These are phyloP conservation scores for Tridacna gigas DNA, from an alignment of 2,888 invertebrate species.

Conservation along the genomic window DNA sequence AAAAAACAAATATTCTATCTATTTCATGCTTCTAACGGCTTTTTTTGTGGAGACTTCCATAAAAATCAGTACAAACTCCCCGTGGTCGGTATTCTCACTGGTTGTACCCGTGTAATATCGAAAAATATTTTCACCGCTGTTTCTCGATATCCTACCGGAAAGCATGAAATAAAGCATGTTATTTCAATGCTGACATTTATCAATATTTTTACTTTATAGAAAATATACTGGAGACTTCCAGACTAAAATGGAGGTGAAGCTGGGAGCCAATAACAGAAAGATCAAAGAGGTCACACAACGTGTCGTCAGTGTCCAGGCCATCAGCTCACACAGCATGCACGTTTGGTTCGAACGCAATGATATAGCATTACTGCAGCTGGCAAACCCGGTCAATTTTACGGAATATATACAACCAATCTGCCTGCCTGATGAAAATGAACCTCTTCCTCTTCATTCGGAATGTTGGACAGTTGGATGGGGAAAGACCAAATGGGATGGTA, in stretches of 20 bases:
- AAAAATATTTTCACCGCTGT: too few species aligned
- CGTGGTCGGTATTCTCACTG: too few species aligned
- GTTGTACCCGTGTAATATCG: too few species aligned
- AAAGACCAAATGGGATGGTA: slow-evolving; percentile 63
- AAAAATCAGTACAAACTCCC: too few species aligned
- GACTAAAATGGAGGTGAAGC: slow-evolving; percentile 58
- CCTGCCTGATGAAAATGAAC: slow-evolving; percentile 68
- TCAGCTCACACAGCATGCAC: slow-evolving; percentile 57
- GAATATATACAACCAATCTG: slow-evolving; percentile 77
- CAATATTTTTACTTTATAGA: slow-evolving; percentile 32
- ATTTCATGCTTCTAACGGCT: too few species aligned
- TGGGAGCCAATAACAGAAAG: slow-evolving; percentile 69
- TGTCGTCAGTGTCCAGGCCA: slow-evolving; percentile 53
- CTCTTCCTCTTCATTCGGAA: slow-evolving; percentile 62
- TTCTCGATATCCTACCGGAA: too few species aligned
- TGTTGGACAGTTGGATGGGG: slow-evolving; percentile 78
- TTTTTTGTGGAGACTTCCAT: too few species aligned
- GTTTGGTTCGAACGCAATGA: slow-evolving; percentile 66
- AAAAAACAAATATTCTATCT: too few species aligned
- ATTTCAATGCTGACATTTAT: not conserved
- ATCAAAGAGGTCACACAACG: slow-evolving; percentile 54
- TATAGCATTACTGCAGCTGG: slow-evolving; percentile 73
- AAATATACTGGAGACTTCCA: slow-evolving; percentile 45
- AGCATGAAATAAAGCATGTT: too few species aligned
- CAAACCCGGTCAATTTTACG: slow-evolving; percentile 69